Evolutionary conservation across 2,888 invertebrate genomes (phyloP).

Genomic region (Macroteleia sp.): DNA sequence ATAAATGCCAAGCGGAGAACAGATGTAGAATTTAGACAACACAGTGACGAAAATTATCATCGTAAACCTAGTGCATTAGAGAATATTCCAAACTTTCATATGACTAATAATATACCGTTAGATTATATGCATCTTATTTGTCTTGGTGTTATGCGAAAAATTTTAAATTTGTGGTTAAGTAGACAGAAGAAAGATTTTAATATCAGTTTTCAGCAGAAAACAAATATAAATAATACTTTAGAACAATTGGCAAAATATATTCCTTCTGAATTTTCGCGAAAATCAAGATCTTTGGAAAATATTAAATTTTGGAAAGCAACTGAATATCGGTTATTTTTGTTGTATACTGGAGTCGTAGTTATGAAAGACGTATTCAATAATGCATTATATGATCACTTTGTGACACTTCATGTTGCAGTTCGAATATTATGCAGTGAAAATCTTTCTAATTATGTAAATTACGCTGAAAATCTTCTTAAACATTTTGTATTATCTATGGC

Average conservation of each 20-base stretch:
- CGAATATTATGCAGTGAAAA: no score
- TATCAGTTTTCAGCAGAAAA: conserved; percentile 2
- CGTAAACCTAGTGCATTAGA: neutral
- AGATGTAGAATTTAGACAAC: conserved; percentile 33
- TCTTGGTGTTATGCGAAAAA: conserved; percentile 33
- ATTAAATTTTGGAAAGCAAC: no score
- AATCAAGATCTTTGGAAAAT: conserved; percentile 29
- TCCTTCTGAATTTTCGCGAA: conserved; percentile 42
- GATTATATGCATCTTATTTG: conserved; percentile 59
- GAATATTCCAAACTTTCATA: conserved; percentile 64
- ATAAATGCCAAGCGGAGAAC: conserved; percentile 14
- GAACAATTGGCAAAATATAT: conserved; percentile 13
- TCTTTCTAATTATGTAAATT: no score
- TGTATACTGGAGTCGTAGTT: no score
- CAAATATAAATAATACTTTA: conserved; percentile 17
- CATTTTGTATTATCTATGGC: no score
- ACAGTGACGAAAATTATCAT: neutral
- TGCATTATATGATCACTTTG: no score
- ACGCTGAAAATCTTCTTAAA: no score
- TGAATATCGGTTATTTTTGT: no score
- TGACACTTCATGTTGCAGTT: no score
- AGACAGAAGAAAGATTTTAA: conserved; percentile 23
- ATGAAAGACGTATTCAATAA: no score
- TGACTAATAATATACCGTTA: conserved; percentile 64
- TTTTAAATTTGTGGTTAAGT: conserved; percentile 30